phyloP scores from a whole-genome alignment of 2,888 invertebrate genomes.

The Pseudococcus longispinus region DNA sequence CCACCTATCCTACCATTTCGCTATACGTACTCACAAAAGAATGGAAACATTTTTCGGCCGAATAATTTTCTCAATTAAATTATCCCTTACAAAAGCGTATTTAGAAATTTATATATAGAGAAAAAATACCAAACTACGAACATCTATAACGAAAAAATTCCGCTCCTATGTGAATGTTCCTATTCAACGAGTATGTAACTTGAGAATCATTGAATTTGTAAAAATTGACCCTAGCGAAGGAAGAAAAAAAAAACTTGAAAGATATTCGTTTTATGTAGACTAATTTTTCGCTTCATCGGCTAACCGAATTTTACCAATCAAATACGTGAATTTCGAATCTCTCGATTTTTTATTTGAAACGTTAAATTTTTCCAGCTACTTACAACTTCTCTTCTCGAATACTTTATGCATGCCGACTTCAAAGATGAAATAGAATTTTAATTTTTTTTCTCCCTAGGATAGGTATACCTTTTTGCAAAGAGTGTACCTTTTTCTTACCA shows the following conservation, averaged over 20 bases:
- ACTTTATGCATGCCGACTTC: not conserved
- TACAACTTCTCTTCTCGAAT: not conserved
- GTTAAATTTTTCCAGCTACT: constrained; percentile 43
- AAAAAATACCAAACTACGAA: not conserved
- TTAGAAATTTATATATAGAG: not conserved
- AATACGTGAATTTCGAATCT: constrained; percentile 18
- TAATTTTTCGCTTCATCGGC: constrained; percentile 54
- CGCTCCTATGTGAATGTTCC: not conserved
- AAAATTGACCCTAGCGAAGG: constrained; percentile 27
- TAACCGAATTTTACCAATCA: constrained; percentile 46
- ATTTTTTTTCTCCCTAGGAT: not conserved
- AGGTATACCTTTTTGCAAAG: not conserved
- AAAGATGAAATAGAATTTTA: constrained; percentile 18
- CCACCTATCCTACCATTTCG: not conserved
- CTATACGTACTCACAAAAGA: not conserved
- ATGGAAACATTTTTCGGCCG: not conserved
- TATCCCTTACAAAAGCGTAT: not conserved
- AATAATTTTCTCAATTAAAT: constrained; percentile 2
- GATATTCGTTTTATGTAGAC: constrained; percentile 48
- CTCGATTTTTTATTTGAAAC: constrained; percentile 29
- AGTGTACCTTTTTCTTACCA: not conserved
- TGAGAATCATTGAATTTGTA: constrained; percentile 37
- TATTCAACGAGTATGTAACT: constrained; percentile 6
- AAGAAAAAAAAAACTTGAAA: not conserved
- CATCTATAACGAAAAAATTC: not conserved